Base-by-base conservation (phyloP, 2,113 vertebrate genomes). In the Eupsittula cactorum region DNA sequence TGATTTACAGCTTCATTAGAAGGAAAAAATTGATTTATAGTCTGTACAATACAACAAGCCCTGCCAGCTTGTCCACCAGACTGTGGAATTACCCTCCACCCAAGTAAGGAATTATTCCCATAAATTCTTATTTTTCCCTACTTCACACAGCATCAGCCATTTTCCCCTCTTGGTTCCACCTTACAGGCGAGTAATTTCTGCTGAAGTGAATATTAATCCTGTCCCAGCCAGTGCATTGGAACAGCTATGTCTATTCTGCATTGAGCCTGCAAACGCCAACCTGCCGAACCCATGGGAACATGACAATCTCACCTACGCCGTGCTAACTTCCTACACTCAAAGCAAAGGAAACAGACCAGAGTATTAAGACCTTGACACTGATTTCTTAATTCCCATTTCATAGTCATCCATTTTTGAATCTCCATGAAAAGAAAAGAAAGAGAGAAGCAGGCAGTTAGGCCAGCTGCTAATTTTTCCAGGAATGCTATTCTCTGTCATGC, bases 1-100 rank as follows among this genome's bases (percentile, higher is more conserved):
- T 96, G 85, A 97, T 97, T 97, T 98, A 97, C 89, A 96, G 83
- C 92, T 97, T 97, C 86, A 95, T 79, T 92, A 95, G 83, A 86
- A 92, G 86, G 70, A 67, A 96, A 96, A 96, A 96, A 95, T 52
- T 91, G 82, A 96, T 97, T 97, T 96, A 96, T 64, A 94, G 90
- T 94, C 91, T 97, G 89, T 95, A 70, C 90, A 95, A 86, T 60
- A 42, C 73, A 96, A 92, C 57, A 87, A 95, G 49, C 44, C 90
- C 85, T 96, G 96, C 94, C 92, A 93, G 57, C 82, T 97, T 95
- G 82, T 79, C 95, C 82, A 96, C 53, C 78, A 93, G 90, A 95
- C 82, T 91, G 93, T 93, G 87, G 96, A 97, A 98, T 69, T 94
- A 92, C 60, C 50, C 78, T 97, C 91, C 73, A 97, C 69, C 57